Evolutionary conservation across 2,888 invertebrate genomes (phyloP).

Genomic region (Lissonota sp.): DNA sequence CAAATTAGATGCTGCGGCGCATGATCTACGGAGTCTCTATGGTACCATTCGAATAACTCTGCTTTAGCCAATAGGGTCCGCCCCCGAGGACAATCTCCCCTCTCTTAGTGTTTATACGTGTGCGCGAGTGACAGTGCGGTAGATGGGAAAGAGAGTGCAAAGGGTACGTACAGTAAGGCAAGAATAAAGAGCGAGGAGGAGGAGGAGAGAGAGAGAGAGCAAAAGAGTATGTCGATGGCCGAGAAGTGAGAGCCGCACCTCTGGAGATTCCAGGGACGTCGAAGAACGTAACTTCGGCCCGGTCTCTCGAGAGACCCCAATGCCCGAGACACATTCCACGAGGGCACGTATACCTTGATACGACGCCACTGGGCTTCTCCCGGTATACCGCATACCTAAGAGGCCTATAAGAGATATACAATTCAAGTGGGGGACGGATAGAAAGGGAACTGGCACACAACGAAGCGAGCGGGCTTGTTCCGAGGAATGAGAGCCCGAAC

Average conservation of each 20-base stretch:
- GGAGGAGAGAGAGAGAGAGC: constrained; percentile 59
- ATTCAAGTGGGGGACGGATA: constrained; percentile 60
- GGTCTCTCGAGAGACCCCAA: constrained; percentile 36
- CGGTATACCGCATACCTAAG: constrained; percentile 68
- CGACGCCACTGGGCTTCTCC: constrained; percentile 70
- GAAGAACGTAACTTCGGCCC: constrained; percentile 40
- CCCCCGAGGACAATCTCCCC: constrained; percentile 14
- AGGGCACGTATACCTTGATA: constrained; percentile 54
- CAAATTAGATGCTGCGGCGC: constrained; percentile 12
- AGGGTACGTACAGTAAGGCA: constrained; percentile 48
- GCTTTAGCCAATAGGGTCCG: constrained; percentile 12
- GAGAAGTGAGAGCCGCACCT: constrained; percentile 75
- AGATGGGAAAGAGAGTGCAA: constrained; percentile 62
- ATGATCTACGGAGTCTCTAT: constrained; percentile 19
- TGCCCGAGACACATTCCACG: constrained; percentile 55
- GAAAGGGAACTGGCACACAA: constrained; percentile 54
- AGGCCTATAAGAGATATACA: constrained; percentile 63
- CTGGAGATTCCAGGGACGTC: constrained; percentile 76
- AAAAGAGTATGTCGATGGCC: constrained; percentile 52
- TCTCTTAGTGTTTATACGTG: constrained; percentile 23
- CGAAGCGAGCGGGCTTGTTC: constrained; percentile 48
- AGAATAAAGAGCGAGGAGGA: constrained; percentile 48
- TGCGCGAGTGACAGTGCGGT: constrained; percentile 60
- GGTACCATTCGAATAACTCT: constrained; percentile 8
- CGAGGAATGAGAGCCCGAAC: constrained; percentile 43